phyloP scores from a whole-genome alignment of 2,888 invertebrate species.

The Phortica magna region DNA sequence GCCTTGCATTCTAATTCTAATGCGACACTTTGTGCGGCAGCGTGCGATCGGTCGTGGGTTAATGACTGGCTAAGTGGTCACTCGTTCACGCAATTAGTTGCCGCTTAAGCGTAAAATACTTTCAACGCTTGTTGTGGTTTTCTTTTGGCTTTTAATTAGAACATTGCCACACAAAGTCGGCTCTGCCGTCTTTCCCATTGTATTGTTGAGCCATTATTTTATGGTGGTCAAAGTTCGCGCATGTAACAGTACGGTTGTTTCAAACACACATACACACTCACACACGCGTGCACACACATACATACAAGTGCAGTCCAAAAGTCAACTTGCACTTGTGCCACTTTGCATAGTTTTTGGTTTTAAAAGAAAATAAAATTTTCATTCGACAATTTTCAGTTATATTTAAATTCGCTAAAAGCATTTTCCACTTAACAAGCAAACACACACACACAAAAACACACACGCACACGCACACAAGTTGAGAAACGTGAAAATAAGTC shows the following conservation, averaged over 20 bases:
- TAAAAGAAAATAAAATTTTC: too few species aligned
- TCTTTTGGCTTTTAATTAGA: constrained; percentile 54
- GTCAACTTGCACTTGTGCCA: constrained; percentile 58
- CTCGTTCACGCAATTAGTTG: neutral
- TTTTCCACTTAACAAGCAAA: constrained; percentile 23
- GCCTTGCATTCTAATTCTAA: neutral
- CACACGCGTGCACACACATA: constrained; percentile 34
- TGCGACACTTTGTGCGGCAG: neutral
- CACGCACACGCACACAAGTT: neutral
- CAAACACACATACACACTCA: too few species aligned
- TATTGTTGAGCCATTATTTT: neutral
- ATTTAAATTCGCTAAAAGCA: too few species aligned
- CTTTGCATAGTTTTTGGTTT: too few species aligned
- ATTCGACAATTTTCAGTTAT: too few species aligned
- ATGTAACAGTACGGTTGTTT: constrained; percentile 19
- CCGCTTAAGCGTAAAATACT: neutral
- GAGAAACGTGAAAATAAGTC: neutral
- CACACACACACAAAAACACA: neutral
- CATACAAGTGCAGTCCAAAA: constrained; percentile 48
- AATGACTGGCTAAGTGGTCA: neutral
- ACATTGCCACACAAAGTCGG: constrained; percentile 57
- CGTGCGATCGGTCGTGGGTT: neutral
- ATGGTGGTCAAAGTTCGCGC: neutral
- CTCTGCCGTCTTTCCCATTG: constrained; percentile 34
- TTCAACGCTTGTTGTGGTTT: neutral